These are phyloP conservation scores for Nansenia antarctica DNA, from an alignment of 2,113 vertebrate genomes.

Conservation along the genomic window DNA sequence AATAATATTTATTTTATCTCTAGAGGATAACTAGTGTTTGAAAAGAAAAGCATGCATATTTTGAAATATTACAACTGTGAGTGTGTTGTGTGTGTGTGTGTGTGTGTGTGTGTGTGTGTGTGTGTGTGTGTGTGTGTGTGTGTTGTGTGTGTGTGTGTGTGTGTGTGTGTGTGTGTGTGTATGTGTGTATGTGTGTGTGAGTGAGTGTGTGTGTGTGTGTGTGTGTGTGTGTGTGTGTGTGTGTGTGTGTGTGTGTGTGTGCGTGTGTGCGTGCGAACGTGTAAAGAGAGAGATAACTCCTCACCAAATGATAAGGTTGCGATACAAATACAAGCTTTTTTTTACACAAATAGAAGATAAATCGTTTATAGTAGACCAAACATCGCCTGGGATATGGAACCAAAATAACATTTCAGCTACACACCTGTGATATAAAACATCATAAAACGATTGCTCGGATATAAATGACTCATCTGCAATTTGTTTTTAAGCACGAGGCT, in stretches of 20 bases:
- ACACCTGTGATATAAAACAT: neutral
- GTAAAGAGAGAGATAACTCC: neutral
- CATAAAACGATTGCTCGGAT: neutral
- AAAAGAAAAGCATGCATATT: neutral
- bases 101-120: neutral
- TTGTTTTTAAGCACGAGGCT: neutral
- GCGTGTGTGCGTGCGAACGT: neutral
- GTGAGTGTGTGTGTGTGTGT: neutral
- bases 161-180: neutral
- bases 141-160: constrained; percentile 7
- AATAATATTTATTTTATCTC: too few species aligned
- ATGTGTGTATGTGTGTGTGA: neutral
- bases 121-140: neutral
- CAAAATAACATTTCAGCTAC: neutral
- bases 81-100: constrained; percentile 4
- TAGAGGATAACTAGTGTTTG: neutral
- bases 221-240: neutral
- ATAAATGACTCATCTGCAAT: neutral
- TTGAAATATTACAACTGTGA: neutral
- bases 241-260: neutral
- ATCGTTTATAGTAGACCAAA: too few species aligned
- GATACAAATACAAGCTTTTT: neutral
- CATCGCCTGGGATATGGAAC: too few species aligned
- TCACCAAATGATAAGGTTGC: neutral
- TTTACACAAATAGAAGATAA: too few species aligned